phyloP scores from a whole-genome alignment of 2,888 invertebrate genomes.

The Ceraclea dissimilis region DNA sequence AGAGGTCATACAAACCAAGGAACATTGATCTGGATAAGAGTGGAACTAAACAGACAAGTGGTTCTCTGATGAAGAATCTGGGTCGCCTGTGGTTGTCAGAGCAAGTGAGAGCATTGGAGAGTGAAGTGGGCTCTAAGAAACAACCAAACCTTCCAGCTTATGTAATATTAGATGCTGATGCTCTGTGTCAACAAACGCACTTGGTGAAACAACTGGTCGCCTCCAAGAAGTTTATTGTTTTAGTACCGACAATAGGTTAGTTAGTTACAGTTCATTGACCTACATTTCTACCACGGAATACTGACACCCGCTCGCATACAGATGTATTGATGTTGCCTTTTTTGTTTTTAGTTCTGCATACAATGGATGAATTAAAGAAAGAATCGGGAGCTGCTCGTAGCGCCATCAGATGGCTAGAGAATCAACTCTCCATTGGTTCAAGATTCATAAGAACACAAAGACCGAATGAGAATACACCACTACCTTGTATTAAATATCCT shows the following conservation, averaged over 20 bases:
- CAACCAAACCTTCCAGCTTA: slow-evolving; percentile 64
- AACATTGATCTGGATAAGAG: background rate
- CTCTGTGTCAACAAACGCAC: slow-evolving; percentile 67
- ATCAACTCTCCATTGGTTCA: slow-evolving; percentile 79
- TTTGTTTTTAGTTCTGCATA: slow-evolving; percentile 78
- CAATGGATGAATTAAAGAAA: slow-evolving; percentile 81
- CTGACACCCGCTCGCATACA: no score
- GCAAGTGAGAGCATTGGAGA: slow-evolving; percentile 81
- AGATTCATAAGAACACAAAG: slow-evolving; percentile 82
- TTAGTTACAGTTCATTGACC: no score
- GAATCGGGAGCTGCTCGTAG: slow-evolving; percentile 78
- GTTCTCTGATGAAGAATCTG: slow-evolving; percentile 65
- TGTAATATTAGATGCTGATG: slow-evolving; percentile 79
- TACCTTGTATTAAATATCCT: slow-evolving; percentile 68
- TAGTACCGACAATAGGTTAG: slow-evolving; percentile 83
- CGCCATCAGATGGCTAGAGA: slow-evolving; percentile 89
- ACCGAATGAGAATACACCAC: slow-evolving; percentile 67
- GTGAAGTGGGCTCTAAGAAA: slow-evolving; percentile 49
- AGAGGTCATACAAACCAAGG: slow-evolving; percentile 6
- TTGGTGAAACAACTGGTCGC: slow-evolving; percentile 77
- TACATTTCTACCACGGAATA: no score
- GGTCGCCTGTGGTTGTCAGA: slow-evolving; percentile 85
- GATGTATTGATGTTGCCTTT: background rate
- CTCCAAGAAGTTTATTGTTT: slow-evolving; percentile 75
- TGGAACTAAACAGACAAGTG: background rate